A percentile compares a stretch with the other conserved stretches of the same genome.
phyloP scores from a whole-genome alignment of 2,113 vertebrate genomes.

The Erythrolamprus reginae region DNA sequence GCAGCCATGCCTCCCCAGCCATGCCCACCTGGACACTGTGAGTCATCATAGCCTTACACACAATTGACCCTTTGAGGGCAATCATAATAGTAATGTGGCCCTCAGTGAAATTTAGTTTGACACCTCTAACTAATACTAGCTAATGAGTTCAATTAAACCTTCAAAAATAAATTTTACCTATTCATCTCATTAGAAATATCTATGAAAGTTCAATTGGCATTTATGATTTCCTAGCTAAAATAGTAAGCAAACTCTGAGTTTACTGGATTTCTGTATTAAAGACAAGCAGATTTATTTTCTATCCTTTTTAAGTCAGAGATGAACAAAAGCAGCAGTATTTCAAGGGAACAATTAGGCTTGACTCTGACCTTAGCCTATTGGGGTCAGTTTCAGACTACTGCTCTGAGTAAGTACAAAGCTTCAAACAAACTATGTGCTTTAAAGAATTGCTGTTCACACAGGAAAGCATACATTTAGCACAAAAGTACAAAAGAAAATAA shows the following conservation, averaged over 20 bases:
- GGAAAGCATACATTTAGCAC: conserved; percentile 13
- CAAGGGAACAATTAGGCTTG: conserved; percentile 57
- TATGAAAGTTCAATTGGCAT: conserved; percentile 39
- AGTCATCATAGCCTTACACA: too few relatives aligned
- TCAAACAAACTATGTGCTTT: conserved; percentile 54
- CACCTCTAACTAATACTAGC: neutral
- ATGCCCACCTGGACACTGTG: too few relatives aligned
- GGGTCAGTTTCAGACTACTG: conserved; percentile 52
- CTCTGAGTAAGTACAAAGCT: conserved; percentile 60
- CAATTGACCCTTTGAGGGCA: too few relatives aligned
- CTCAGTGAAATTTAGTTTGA: too few relatives aligned
- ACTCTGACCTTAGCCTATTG: conserved; percentile 48
- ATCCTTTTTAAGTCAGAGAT: conserved; percentile 31
- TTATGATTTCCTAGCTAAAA: conserved; percentile 59
- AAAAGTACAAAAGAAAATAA: conserved; percentile 30
- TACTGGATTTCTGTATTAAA: conserved; percentile 47
- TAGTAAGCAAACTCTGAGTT: conserved; percentile 46
- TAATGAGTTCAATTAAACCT: neutral
- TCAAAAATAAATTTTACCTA: conserved; percentile 41
- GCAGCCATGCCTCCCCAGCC: too few relatives aligned
- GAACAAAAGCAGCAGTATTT: conserved; percentile 49
- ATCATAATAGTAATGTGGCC: too few relatives aligned
- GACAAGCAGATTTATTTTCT: conserved; percentile 39
- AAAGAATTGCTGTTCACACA: conserved; percentile 31
- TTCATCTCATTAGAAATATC: conserved; percentile 57